Evolutionary conservation across 2,888 invertebrate genomes (phyloP), one percentile per base, ranked within the genome.

Genomic region (Hyles lineata): DNA sequence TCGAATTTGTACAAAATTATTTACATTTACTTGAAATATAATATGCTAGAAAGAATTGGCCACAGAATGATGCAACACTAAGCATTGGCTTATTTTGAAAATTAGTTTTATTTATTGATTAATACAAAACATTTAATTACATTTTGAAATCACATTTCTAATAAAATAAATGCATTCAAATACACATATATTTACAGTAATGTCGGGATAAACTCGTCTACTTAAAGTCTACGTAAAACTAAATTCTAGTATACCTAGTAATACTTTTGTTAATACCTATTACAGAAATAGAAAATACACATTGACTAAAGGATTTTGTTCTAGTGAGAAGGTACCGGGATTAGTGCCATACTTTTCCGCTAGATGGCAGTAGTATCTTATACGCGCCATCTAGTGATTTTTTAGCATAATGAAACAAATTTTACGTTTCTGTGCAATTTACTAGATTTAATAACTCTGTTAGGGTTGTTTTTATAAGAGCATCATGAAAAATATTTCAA

Each of bases 241-340:
- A 84, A 63, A 70, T 60, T 23, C 78, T 85, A 80, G 70, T 73
- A 85, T 75, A 83, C 72, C 91, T 93, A 92, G 86, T 92, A 92
- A 92, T 92, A 92, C 92, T 92, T 83, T 77, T 74, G 78, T 85
- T 84, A 88, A 89, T 88, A 90, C 86, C 85, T 87, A 87, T 78
- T 76, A 76, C 77, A 75, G 79, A 82, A 74, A 75, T 75, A 77
- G 19, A 35, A 19, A 19, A 52, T 32, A 58, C 70, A 32, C 9
- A 35, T 52, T 58, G 32, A n/a, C 32, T 70, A 55, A 25, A 32
- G 17, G 1, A 25, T 5, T 29, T 70, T 70, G n/a, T 32, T 70
- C 70, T 55, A 21, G 61, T 23, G 25, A 29, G 32, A 55, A 55
- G 55, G n/a, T 11, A 58, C 29, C 55, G 43, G 43, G 11, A 61